Evolutionary conservation across 2,888 invertebrate species (phyloP), one percentile per base, ranked within the genome.

Genomic region (Chrysolina americana): DNA sequence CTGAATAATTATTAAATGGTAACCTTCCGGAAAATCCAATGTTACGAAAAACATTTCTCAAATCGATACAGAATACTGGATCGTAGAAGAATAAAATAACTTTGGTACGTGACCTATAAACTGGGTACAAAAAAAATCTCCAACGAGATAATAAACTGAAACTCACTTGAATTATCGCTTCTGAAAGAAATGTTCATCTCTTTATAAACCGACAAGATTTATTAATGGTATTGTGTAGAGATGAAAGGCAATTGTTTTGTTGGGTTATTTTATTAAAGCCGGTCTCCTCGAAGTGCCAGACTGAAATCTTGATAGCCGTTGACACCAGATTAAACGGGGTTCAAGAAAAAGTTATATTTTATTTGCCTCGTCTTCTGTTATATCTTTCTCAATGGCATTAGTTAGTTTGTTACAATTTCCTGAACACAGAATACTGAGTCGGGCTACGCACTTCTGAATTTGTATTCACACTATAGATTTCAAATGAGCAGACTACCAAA

Each of bases 191-290:
- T 59, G 59, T 36, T 36, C 28, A 36, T 59, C 59, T 28, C 17
- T 59, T 10, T 28, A 59, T 28, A 59, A 47, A 70, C n/a, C 44
- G 48, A 48, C 70, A 59, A 63, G 70, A 70, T 70, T 70, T 70
- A 70, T 70, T 36, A 21, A 17, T 47, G 63, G 63, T 47, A 70
- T 70, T 70, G 63, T 70, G 21, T 48, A 2, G 48, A 15, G 62
- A 28, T 59, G 59, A 59, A 59, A 59, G 59, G 59, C 59, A 28
- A 59, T 59, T 59, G 59, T 59, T 59, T 28, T 28, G 70, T 47
- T n/a, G 62, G 23, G 62, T 28, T 70, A 63, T n/a, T 44, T 48
- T 47, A 70, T 71, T 17, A 71, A 56, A 56, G 53, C 28, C 15
- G n/a, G 44, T 36, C 41, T 56, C 17, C 56, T 56, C 15, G 59